Evolutionary conservation across 2,888 invertebrate species (phyloP), one percentile per base, ranked within the genome.

Genomic region (Chrysina gloriosa): DNA sequence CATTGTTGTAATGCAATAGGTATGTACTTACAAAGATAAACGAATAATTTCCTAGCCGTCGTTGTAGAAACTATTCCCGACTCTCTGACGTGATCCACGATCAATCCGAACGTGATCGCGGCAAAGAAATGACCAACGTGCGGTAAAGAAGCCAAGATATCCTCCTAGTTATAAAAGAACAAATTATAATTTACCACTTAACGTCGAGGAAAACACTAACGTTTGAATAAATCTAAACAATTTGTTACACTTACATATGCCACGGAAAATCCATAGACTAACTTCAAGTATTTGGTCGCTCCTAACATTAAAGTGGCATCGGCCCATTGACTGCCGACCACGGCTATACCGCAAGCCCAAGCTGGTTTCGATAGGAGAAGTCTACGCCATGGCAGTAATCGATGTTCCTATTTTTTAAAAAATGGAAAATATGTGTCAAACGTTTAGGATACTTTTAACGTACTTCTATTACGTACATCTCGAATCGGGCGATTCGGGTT

Each of bases 241-340:
- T 3, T 6, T 31, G 5, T 27, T 39, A 25, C n/a, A n/a, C 80
- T 83, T 80, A 87, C 87, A 70, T 87, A 86, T 71, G 86, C 86
- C 27, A 87, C 85, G 0, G 87, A 86, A 74, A 86, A 87, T 64
- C 87, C 87, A 69, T 87, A 87, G 63, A 87, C 87, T 31, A 87
- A 80, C 76, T 87, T 87, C 39, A 87, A 80, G 73, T 87, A 87
- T 75, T 87, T 87, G 1, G 87, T 87, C 74, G 86, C 86, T 1
- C 87, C 87, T 25, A 87, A 81, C 77, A 87, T 86, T 2, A 87
- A 81, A 1, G 87, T 87, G 0, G 86, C 86, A 72, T 87, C 87
- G 11, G 87, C 87, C 87, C 87, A 87, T 78, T 87, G 87, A 74
- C 86, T 86, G 4, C 87, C 87, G 79, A 87, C 84, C 0, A 86